Percentiles rank a stretch among this genome's conserved stretches.
Conservation (phyloP, 2,113 vertebrate genomes). For the zebrafish (Danio rerio) region GRCz12tu NC_133176.1:8778001-8778500, state of each 20-base stretch:
- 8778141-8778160: not conserved
- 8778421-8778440: too few relatives aligned
- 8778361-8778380: too few relatives aligned
- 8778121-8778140: slow-evolving; percentile 16
- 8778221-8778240: not conserved
- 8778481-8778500: too few relatives aligned
- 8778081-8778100: not conserved
- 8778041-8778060: not conserved
- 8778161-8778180: slow-evolving; percentile 15
- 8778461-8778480: too few relatives aligned
- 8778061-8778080: not conserved
- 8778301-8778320: not conserved
- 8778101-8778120: not conserved
- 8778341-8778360: too few relatives aligned
- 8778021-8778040: too few relatives aligned
- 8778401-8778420: too few relatives aligned
- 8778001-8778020: slow-evolving; percentile 7
- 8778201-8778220: slow-evolving; percentile 1
- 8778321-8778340: not conserved
- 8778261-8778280: not conserved
- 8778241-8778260: not conserved
- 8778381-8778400: too few relatives aligned
- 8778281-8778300: not conserved
- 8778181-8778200: slow-evolving; percentile 9
- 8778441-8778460: too few relatives aligned